Percentiles rank a stretch among this genome's conserved stretches.
phyloP scores from a whole-genome alignment of 2,797 vertebrate genomes.

The Sardinella longiceps region DNA sequence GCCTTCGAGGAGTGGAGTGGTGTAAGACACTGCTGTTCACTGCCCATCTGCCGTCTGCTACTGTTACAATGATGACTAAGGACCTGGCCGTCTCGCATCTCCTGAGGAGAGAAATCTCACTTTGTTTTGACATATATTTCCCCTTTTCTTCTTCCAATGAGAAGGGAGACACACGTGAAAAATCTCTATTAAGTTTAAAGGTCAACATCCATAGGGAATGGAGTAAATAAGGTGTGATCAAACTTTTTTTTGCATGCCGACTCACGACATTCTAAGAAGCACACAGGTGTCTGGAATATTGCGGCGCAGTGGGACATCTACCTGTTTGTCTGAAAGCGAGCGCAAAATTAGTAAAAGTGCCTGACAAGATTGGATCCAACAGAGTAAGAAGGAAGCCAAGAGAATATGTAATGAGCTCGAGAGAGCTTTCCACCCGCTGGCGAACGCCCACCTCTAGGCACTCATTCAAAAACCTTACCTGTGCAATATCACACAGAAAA shows the following conservation, averaged over 20 bases:
- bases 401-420: not conserved
- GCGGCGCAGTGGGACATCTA: not conserved
- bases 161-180: not conserved
- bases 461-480: constrained; percentile 15
- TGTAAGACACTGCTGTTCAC: constrained; percentile 40
- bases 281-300: not conserved
- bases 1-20: constrained; percentile 40
- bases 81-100: constrained; percentile 34
- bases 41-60: constrained; percentile 42
- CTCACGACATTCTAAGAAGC: not conserved
- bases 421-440: constrained; percentile 2
- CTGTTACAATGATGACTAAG: constrained; percentile 44
- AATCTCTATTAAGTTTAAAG: not conserved
- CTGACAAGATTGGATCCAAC: constrained; percentile 1
- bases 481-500: constrained; percentile 5
- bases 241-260: not conserved
- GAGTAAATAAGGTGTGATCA: not conserved
- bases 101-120: not conserved
- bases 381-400: not conserved
- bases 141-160: not conserved
- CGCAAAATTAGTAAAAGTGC: constrained; percentile 13
- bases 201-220: not conserved
- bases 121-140: not conserved
- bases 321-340: not conserved
- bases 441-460: constrained; percentile 5